Conservation (phyloP, 1,140 invertebrate genomes). For the Drosophila pandora region DNA sequence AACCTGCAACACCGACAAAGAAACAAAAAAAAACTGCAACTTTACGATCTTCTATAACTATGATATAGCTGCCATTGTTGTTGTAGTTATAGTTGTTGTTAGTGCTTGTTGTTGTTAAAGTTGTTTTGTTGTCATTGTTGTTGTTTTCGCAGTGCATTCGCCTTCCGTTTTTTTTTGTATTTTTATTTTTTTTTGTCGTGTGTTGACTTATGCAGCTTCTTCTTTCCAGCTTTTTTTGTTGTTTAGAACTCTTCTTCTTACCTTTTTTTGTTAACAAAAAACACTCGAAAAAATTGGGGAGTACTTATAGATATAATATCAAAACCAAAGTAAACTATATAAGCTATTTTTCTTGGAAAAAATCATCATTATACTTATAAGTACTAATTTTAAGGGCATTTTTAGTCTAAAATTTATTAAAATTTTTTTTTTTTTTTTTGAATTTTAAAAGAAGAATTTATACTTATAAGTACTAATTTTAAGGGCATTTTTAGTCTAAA, state of each 20-base stretch:
- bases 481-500: too few relatives aligned
- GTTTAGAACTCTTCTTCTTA: neutral
- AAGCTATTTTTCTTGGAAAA: too few relatives aligned
- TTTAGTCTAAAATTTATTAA: too few relatives aligned
- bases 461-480: too few relatives aligned
- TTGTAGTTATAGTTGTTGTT: conserved; percentile 10
- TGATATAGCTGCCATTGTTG: conserved; percentile 37
- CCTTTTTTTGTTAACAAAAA: neutral
- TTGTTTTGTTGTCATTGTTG: conserved; percentile 25
- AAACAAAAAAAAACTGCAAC: conserved; percentile 43
- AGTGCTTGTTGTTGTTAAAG: conserved; percentile 24
- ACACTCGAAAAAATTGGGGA: neutral
- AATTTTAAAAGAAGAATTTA: too few relatives aligned
- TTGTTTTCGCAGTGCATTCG: conserved; percentile 65
- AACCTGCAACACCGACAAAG: conserved; percentile 6
- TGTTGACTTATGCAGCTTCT: conserved; percentile 67
- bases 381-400: too few relatives aligned
- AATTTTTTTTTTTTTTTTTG: too few relatives aligned
- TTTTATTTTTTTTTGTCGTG: conserved; percentile 37
- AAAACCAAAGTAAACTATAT: too few relatives aligned
- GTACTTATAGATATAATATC: neutral
- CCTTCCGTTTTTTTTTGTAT: conserved; percentile 47
- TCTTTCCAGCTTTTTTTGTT: conserved; percentile 18
- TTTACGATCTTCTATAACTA: conserved; percentile 63
- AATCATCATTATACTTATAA: too few relatives aligned